Evolutionary conservation across 2,113 vertebrate species (phyloP), one percentile per base, ranked within the genome.

Genomic region (Platycercus adscitus): DNA sequence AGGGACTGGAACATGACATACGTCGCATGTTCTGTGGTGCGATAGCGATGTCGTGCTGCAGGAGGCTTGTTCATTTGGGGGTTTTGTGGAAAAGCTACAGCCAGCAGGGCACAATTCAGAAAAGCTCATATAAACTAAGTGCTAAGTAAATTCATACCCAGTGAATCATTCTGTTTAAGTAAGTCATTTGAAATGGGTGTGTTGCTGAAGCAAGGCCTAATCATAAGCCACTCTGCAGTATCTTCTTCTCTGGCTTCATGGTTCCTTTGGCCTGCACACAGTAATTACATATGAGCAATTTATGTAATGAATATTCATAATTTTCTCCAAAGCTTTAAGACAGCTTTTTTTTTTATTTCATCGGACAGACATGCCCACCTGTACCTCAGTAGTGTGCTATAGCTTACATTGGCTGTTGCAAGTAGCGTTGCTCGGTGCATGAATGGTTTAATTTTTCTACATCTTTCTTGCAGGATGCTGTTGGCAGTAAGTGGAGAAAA

Each of bases 331-430:
- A 92, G 92, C 83, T 93, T 88, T 90, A 65, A 89, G 68, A 71
- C 43, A 84, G 64, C 39, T 66, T 91, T 83, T 82, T 72, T 72
- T 81, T 72, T 89, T 66, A 41, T 86, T 83, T 68, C 92, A 95
- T 91, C 0, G 0, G 87, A 85, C 78, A 88, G 82, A 73, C 72
- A 81, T 72, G n/a, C 82, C 91, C 65, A 66, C 66, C 64, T 95
- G 37, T 92, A 24, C 53, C 81, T 73, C 79, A 78, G 1, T 76
- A 91, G 37, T 84, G 16, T 84, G 93, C 93, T 95, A 8, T 85
- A 93, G 83, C 86, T 95, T 95, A 95, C 94, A 91, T 81, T 95
- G 92, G 81, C 94, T 96, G 81, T 78, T 93, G 92, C 77, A 81
- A 81, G 75, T 94, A 85, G 79, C 65, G 79, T 95, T 80, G 85